Evolutionary conservation across 1,140 invertebrate species (phyloP).

Genomic region (Drosophila elegans): DNA sequence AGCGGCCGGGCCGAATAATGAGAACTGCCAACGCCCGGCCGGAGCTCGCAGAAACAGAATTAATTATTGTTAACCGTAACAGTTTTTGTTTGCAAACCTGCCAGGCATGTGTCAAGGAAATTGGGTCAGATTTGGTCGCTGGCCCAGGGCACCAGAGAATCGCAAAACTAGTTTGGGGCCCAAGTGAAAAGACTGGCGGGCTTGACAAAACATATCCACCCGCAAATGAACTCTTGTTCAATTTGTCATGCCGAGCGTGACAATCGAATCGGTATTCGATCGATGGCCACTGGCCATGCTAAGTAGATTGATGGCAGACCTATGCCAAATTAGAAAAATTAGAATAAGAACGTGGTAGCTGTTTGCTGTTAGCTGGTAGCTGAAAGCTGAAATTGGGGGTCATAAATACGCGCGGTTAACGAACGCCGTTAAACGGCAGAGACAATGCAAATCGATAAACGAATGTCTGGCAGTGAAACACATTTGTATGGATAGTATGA

Average conservation of each 20-base stretch:
- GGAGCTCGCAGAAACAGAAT: conserved; percentile 51
- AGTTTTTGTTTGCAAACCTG: conserved; percentile 79
- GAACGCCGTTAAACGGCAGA: conserved; percentile 55
- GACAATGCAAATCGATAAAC: conserved; percentile 33
- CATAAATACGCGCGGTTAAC: conserved; percentile 66
- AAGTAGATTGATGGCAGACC: conserved; percentile 63
- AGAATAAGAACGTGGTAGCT: conserved; percentile 67
- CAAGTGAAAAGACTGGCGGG: conserved; percentile 53
- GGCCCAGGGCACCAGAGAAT: conserved; percentile 49
- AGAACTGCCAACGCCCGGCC: conserved; percentile 55
- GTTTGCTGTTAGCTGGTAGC: conserved; percentile 28
- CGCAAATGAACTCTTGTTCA: conserved; percentile 67
- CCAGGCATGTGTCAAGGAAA: conserved; percentile 82
- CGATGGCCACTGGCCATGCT: conserved; percentile 34
- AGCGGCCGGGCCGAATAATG: conserved; percentile 49
- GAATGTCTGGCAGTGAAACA: conserved; percentile 44
- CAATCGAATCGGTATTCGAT: conserved; percentile 55
- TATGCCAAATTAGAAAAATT: conserved; percentile 73
- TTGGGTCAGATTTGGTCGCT: conserved; percentile 62
- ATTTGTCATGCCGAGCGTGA: conserved; percentile 69
- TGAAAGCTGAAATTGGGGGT: conserved; percentile 60
- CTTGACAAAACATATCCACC: conserved; percentile 37
- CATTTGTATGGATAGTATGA: conserved; percentile 49
- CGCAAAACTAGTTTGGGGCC: conserved; percentile 55
- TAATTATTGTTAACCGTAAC: conserved; percentile 82